Conservation (phyloP, 2,888 invertebrate species). For the Pristionchus fissidentatus region DNA sequence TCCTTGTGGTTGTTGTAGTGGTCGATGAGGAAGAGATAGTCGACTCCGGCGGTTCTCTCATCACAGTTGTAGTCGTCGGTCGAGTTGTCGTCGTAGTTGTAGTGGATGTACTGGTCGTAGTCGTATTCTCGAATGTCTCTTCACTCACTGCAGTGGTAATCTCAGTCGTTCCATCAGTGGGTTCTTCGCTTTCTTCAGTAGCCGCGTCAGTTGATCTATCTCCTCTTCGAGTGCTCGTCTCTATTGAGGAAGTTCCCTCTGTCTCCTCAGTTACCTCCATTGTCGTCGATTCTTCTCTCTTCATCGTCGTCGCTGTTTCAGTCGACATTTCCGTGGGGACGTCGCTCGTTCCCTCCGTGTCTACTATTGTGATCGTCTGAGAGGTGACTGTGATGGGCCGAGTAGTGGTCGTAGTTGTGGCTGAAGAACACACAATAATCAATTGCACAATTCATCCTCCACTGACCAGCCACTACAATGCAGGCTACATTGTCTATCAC, state of each 20-base stretch:
- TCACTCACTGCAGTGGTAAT: neutral
- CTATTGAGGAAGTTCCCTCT: neutral
- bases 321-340: neutral
- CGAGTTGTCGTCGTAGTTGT: neutral
- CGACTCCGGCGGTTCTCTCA: neutral
- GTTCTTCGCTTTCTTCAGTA: neutral
- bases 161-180: neutral
- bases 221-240: neutral
- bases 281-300: neutral
- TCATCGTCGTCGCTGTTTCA: neutral
- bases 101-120: neutral
- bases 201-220: neutral
- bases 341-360: conserved; percentile 31
- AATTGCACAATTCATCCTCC: neutral
- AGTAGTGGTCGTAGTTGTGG: neutral
- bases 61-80: neutral
- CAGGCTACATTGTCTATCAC: conserved; percentile 59
- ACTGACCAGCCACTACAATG: conserved; percentile 50
- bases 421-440: neutral
- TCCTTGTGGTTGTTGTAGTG: neutral
- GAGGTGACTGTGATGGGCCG: conserved; percentile 20
- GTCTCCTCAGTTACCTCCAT: neutral
- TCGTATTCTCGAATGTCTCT: neutral
- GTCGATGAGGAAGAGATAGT: neutral
- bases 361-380: conserved; percentile 18